Percentiles rank a stretch among this genome's conserved stretches.
phyloP scores from a whole-genome alignment of 2,797 vertebrate species.

The Halcyon smyrnensis region DNA sequence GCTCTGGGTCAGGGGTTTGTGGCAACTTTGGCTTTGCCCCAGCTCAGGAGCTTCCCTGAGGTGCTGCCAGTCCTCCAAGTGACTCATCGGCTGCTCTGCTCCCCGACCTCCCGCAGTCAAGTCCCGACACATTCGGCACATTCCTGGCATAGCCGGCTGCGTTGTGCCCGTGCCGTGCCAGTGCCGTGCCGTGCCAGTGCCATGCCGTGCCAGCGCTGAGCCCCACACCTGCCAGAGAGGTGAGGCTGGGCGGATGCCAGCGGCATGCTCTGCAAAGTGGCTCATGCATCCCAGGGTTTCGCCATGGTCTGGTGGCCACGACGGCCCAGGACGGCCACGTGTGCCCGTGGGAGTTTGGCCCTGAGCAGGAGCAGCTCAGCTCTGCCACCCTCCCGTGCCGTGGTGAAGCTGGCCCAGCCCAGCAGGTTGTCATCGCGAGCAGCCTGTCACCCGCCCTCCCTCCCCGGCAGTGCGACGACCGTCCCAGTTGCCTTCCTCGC shows the following conservation, averaged over 20 bases:
- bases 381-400: not conserved
- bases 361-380: not conserved
- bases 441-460: not conserved
- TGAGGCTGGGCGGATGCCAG: not conserved
- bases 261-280: not conserved
- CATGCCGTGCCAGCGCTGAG: not conserved
- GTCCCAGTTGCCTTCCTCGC: not conserved
- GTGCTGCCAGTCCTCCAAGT: not conserved
- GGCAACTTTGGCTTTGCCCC: not conserved
- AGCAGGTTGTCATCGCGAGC: not conserved
- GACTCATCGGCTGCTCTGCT: not conserved
- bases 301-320: not conserved
- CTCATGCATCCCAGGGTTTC: not conserved
- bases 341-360: not conserved
- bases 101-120: slow-evolving; percentile 59
- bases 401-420: rapidly evolving
- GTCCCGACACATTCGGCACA: slow-evolving; percentile 67
- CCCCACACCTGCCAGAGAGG: slow-evolving; percentile 19
- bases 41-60: not conserved
- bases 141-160: slow-evolving; percentile 64
- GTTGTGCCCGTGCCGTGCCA: not conserved
- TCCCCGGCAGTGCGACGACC: not conserved
- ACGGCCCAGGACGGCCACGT: not conserved
- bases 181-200: not conserved
- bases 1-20: not conserved